Percentiles rank a stretch among this genome's conserved stretches.
Evolutionary conservation across 2,797 vertebrate species (phyloP).

Genomic region (Mus caroli): DNA sequence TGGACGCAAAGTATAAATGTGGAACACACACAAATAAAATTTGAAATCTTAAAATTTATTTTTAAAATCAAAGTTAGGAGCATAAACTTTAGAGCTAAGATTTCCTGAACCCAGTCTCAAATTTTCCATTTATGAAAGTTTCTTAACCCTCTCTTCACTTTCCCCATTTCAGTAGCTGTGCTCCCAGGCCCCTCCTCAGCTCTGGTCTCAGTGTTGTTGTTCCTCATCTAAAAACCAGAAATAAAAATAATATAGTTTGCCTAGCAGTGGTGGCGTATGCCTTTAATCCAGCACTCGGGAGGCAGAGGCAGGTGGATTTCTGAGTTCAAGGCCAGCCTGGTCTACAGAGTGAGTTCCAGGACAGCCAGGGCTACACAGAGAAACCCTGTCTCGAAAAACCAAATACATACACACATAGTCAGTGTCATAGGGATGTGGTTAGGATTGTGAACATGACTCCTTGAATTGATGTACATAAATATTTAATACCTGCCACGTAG

Average conservation of each 20-base stretch:
- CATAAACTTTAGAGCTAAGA: constrained; percentile 52
- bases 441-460: constrained; percentile 26
- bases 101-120: not conserved
- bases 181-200: not conserved
- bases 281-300: too few species aligned
- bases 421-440: not conserved
- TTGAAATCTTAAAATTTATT: not conserved
- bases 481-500: not conserved
- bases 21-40: not conserved
- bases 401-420: too few species aligned
- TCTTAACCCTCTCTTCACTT: not conserved
- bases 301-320: too few species aligned
- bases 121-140: constrained; percentile 51
- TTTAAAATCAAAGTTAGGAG: not conserved
- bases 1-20: not conserved
- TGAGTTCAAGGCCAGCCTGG: too few species aligned
- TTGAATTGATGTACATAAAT: not conserved
- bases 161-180: not conserved
- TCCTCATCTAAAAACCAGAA: constrained; percentile 7
- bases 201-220: not conserved
- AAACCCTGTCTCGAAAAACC: too few species aligned
- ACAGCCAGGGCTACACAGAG: too few species aligned
- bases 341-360: too few species aligned
- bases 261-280: too few species aligned
- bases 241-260: not conserved